Conservation (phyloP, 92 coral and sea anemone genomes). For the Desmophyllum pertusum region DNA sequence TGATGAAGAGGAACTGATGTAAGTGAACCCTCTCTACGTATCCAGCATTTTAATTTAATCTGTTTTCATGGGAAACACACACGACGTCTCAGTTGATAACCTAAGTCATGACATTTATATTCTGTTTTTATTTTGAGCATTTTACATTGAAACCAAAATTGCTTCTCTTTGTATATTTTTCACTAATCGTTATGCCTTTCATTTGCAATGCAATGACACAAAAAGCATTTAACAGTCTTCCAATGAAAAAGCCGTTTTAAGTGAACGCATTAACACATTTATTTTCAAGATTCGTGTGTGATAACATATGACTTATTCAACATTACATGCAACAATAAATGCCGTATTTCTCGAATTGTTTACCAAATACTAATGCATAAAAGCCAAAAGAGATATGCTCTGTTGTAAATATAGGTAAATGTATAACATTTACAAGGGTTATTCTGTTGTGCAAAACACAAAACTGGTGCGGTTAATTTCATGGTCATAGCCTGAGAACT, state of each 20-base stretch:
- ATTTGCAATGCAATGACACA: not conserved
- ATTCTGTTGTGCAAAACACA: not conserved
- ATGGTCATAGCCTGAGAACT: not conserved
- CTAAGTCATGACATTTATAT: not conserved
- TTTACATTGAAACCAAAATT: not conserved
- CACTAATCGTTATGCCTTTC: not conserved
- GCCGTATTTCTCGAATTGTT: not conserved
- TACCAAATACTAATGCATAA: not conserved
- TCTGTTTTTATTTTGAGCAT: not conserved
- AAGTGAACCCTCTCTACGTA: not conserved
- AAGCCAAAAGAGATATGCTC: not conserved
- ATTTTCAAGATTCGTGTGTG: not conserved
- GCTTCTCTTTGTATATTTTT: not conserved
- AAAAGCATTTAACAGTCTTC: constrained; percentile 1
- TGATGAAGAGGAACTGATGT: not conserved
- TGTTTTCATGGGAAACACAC: not conserved
- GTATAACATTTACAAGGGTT: not conserved
- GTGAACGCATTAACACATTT: not conserved
- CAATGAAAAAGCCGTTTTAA: constrained; percentile 7
- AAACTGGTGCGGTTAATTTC: not conserved
- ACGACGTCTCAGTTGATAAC: not conserved
- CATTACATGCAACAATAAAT: not conserved
- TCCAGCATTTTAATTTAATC: not conserved
- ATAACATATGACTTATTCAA: not conserved
- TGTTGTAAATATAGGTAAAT: not conserved